Percentiles rank a stretch among this genome's conserved stretches.
Evolutionary conservation across 2,113 vertebrate species (phyloP).

Genomic region (Grammomys dolichurus): DNA sequence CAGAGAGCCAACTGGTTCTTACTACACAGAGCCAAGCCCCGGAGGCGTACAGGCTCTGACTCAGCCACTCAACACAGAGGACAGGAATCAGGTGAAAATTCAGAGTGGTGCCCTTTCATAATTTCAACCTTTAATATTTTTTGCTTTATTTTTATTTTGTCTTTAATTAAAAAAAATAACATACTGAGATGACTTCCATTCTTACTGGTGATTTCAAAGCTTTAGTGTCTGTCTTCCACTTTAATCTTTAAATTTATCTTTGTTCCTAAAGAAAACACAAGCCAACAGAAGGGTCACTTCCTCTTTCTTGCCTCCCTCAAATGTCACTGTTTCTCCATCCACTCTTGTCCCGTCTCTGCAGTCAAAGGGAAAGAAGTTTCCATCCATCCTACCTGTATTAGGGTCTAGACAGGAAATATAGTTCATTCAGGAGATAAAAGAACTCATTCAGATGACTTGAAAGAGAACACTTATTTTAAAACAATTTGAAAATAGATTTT

Average conservation of each 20-base stretch:
- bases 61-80: neutral
- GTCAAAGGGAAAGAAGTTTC: neutral
- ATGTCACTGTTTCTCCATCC: neutral
- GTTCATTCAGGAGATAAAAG: neutral
- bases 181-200: neutral
- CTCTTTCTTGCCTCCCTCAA: neutral
- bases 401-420: neutral
- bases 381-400: neutral
- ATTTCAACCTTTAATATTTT: neutral
- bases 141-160: neutral
- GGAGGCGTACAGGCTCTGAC: neutral
- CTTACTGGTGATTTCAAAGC: neutral
- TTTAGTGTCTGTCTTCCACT: neutral
- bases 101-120: neutral
- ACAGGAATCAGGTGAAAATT: neutral
- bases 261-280: neutral
- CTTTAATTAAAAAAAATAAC: neutral
- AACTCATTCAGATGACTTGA: neutral
- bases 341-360: neutral
- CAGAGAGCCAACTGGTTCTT: neutral
- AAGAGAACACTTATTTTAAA: neutral
- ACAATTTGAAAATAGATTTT: neutral
- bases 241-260: neutral
- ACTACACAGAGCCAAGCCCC: neutral
- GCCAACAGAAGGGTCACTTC: neutral